Percentiles rank a stretch among this genome's conserved stretches.
Conservation (phyloP, 2,888 invertebrate species). For the Diarsia mendica region DNA sequence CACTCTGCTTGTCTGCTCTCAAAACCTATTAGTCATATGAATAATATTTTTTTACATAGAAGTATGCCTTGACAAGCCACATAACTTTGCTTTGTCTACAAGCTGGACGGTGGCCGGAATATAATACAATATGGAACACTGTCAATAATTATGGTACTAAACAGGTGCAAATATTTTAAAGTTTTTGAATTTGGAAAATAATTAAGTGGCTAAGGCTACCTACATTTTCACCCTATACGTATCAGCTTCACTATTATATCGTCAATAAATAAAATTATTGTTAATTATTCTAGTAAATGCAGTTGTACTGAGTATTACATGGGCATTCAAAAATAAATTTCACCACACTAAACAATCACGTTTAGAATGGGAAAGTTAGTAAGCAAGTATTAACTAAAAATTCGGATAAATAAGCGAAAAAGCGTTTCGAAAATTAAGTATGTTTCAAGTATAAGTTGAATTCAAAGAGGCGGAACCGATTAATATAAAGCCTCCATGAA, state of each 20-base stretch:
- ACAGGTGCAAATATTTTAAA: neutral
- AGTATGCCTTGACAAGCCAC: neutral
- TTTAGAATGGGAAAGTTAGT: slow-evolving; percentile 81
- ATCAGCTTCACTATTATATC: slow-evolving; percentile 48
- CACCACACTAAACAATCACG: slow-evolving; percentile 78
- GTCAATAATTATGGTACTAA: neutral
- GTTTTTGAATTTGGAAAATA: neutral
- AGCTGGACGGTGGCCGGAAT: slow-evolving; percentile 2
- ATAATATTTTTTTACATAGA: neutral
- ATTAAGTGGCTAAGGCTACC: slow-evolving; percentile 19
- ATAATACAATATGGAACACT: slow-evolving; percentile 23
- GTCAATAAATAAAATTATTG: slow-evolving; percentile 57
- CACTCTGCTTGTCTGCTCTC: neutral
- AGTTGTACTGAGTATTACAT: slow-evolving; percentile 78
- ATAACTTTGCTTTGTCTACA: neutral
- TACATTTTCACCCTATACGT: slow-evolving; percentile 38
- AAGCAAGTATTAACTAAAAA: slow-evolving; percentile 67
- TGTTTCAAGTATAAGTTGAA: slow-evolving; percentile 83
- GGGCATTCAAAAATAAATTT: slow-evolving; percentile 75
- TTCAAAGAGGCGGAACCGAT: slow-evolving; percentile 82
- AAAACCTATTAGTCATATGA: neutral
- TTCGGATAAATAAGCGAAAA: slow-evolving; percentile 74
- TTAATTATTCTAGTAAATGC: slow-evolving; percentile 72
- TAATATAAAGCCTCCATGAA: slow-evolving; percentile 80
- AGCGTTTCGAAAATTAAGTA: slow-evolving; percentile 76